Percentiles rank a stretch among this genome's conserved stretches.
Evolutionary conservation across 2,113 vertebrate species (phyloP).

Genomic region (Pollimyrus isidori): DNA sequence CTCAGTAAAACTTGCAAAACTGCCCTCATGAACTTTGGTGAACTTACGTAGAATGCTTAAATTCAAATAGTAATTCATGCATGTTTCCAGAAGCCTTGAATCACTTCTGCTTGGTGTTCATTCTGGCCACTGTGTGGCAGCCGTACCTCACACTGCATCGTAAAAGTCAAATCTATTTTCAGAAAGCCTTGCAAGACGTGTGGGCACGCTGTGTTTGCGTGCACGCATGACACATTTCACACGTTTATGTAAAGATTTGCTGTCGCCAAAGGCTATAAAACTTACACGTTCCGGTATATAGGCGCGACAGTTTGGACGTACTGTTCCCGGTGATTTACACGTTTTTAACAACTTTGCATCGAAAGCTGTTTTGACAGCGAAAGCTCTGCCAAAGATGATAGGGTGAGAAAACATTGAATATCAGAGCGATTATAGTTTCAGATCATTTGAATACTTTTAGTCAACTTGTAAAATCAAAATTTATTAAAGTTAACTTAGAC

Average conservation of each 20-base stretch:
- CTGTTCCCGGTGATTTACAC: slow-evolving; percentile 14
- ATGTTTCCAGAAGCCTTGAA: background rate
- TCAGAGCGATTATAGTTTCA: background rate
- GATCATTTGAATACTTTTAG: background rate
- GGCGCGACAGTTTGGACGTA: slow-evolving; percentile 5
- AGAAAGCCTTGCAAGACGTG: background rate
- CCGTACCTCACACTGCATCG: background rate
- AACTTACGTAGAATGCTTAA: background rate
- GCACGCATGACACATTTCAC: background rate
- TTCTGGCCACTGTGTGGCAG: slow-evolving; percentile 9
- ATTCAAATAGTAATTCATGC: background rate
- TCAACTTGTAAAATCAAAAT: background rate
- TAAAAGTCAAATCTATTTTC: background rate
- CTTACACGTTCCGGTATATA: background rate
- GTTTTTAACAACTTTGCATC: background rate
- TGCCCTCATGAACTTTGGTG: background rate
- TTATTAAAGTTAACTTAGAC: background rate
- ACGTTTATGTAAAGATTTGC: slow-evolving; percentile 13
- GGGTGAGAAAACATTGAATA: slow-evolving; percentile 11
- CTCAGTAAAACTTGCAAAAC: background rate
- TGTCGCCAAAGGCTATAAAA: background rate
- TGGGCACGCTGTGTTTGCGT: background rate
- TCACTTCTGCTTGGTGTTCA: background rate
- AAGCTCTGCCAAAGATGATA: background rate
- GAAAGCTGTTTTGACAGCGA: slow-evolving; percentile 4